Evolutionary conservation across 2,888 invertebrate genomes (phyloP).

Genomic region (Callimorpha dominula): DNA sequence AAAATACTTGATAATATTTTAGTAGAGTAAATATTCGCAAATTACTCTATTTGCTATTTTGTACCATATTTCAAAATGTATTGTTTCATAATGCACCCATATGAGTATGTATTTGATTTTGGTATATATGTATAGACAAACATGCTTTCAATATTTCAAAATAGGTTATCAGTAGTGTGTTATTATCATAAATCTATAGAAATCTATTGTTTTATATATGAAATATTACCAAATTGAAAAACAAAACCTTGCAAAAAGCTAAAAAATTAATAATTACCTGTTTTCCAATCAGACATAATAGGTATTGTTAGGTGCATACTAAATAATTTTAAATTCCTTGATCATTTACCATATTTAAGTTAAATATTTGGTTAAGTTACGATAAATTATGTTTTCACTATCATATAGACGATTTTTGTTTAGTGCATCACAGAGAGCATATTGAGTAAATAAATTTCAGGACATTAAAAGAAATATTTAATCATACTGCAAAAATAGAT

Average conservation of each 20-base stretch:
- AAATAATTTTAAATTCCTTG: neutral
- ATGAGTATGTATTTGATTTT: neutral
- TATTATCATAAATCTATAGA: neutral
- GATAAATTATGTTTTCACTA: neutral
- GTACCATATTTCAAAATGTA: neutral
- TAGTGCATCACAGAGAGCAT: neutral
- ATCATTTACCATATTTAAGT: neutral
- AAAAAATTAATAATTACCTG: slow-evolving; percentile 1
- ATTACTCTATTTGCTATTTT: neutral
- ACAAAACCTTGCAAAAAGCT: neutral
- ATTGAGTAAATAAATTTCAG: slow-evolving; percentile 7
- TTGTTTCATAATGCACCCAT: neutral
- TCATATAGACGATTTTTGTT: neutral
- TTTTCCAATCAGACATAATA: neutral
- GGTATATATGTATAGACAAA: neutral
- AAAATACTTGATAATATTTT: neutral
- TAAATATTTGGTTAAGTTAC: neutral
- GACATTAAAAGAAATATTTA: slow-evolving; percentile 22
- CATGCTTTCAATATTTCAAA: no score
- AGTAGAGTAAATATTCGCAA: neutral
- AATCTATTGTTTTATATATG: neutral
- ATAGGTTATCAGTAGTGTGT: neutral
- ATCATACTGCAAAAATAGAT: slow-evolving; percentile 14
- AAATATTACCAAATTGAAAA: neutral
- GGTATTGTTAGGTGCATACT: neutral